Evolutionary conservation across 2,888 invertebrate species (phyloP).

Genomic region (Cremastobaeus sp.): DNA sequence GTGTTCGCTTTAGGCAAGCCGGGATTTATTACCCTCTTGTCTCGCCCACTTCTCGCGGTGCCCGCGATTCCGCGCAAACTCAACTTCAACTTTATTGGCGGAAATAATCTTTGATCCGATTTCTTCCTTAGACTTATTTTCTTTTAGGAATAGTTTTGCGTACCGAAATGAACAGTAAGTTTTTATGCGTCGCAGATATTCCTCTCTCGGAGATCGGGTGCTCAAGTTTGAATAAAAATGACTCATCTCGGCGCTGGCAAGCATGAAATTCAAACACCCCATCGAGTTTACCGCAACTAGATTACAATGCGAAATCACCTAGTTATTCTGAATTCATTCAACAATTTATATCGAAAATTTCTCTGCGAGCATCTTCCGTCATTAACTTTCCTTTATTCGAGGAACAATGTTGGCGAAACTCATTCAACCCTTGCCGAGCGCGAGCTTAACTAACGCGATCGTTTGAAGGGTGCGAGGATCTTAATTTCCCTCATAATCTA

Average conservation of each 20-base stretch:
- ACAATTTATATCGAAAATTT: conserved; percentile 31
- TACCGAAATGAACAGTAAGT: too few relatives aligned
- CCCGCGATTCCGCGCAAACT: conserved; percentile 65
- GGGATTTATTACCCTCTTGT: conserved; percentile 73
- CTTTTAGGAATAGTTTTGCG: conserved; percentile 25
- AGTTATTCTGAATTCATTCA: conserved; percentile 21
- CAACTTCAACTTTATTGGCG: conserved; percentile 75
- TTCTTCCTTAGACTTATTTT: conserved; percentile 68
- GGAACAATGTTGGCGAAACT: conserved; percentile 53
- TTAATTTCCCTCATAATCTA: conserved; percentile 74
- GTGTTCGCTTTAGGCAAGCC: conserved; percentile 75
- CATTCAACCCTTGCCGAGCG: conserved; percentile 63
- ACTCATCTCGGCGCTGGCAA: too few relatives aligned
- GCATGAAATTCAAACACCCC: too few relatives aligned
- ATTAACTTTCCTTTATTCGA: conserved; percentile 58
- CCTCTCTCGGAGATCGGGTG: too few relatives aligned
- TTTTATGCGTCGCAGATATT: too few relatives aligned
- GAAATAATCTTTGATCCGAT: conserved; percentile 77
- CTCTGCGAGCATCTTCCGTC: conserved; percentile 42
- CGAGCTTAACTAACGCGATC: conserved; percentile 56
- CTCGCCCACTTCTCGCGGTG: conserved; percentile 65
- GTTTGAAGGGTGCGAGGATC: conserved; percentile 57
- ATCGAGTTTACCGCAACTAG: too few relatives aligned
- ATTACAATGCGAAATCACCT: conserved; percentile 10
- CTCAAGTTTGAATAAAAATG: too few relatives aligned